Evolutionary conservation across 2,888 invertebrate species (phyloP).

Genomic region (Parnassius smintheus): DNA sequence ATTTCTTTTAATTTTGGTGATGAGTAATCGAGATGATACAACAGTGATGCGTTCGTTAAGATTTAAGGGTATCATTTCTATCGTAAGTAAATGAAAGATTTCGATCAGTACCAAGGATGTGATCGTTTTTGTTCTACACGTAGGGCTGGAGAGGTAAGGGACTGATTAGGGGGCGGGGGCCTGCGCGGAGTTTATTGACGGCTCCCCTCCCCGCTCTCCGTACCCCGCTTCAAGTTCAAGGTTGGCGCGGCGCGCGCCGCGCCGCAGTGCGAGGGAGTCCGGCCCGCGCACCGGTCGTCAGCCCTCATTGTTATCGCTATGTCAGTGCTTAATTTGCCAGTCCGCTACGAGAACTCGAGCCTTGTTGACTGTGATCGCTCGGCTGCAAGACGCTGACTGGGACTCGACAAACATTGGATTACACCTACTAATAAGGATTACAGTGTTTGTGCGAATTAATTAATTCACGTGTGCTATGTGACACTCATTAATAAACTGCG

Average conservation of each 20-base stretch:
- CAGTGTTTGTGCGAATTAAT: constrained; percentile 61
- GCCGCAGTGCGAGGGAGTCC: constrained; percentile 81
- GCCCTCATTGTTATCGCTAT: constrained; percentile 72
- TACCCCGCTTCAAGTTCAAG: constrained; percentile 80
- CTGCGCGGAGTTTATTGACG: constrained; percentile 79
- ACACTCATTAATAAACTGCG: constrained; percentile 52
- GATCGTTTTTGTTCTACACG: constrained; percentile 37
- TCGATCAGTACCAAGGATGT: constrained; percentile 46
- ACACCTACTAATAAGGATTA: constrained; percentile 63
- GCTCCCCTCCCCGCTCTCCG: constrained; percentile 68
- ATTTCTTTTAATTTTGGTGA: too few relatives aligned
- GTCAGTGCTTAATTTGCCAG: constrained; percentile 61
- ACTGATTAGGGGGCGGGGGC: constrained; percentile 62
- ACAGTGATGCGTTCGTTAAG: too few relatives aligned
- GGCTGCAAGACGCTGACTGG: constrained; percentile 51
- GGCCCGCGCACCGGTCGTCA: constrained; percentile 81
- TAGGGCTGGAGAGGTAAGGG: constrained; percentile 40
- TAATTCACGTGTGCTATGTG: constrained; percentile 41
- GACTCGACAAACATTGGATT: constrained; percentile 61
- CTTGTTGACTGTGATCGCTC: constrained; percentile 54
- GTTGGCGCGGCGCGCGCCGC: constrained; percentile 82
- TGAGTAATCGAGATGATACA: too few relatives aligned
- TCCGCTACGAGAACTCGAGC: constrained; percentile 65
- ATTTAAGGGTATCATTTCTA: too few relatives aligned
- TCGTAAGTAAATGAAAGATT: constrained; percentile 27